Evolutionary conservation across 2,797 vertebrate species (phyloP), one percentile per base, ranked within the genome.

Genomic region (Pelobates cultripes): DNA sequence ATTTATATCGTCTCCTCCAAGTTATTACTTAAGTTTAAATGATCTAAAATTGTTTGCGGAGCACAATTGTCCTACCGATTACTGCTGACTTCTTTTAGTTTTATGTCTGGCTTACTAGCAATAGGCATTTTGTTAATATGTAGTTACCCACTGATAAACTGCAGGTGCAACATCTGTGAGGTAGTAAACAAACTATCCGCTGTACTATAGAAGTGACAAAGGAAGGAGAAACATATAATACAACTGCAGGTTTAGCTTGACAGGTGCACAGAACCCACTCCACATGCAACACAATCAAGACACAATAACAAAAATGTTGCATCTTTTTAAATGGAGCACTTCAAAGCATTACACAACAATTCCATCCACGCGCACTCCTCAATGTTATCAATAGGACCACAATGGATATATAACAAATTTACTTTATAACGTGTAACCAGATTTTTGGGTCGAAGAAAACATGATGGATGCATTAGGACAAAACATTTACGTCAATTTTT

Each of bases 1-100:
- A 69, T 76, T 84, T 76, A 79, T 42, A 84, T 73, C 73, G 66
- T 79, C 73, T 79, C 51, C 67, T 68, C 73, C 60, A 76, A 70
- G 82, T 79, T 75, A 84, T 84, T 79, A 84, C 78, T 84, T 79
- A 79, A 79, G 72, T 76, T 79, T 84, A 84, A 84, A 76, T 79
- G 82, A 84, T 84, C 77, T 79, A 79, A 79, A 84, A 84, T 75
- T 84, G 82, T 84, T 84, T 84, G 44, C 77, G 67, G 17, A 67
- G 47, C 41, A 41, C 77, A 17, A 71, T 84, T 84, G 82, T 84
- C 73, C 64, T 72, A 9, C 7, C 12, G 82, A 51, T 73, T 67
- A 45, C 77, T 10, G 77, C 82, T 79, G 82, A 66, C 70, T 79
- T 53, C 67, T 84, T 79, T 71, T 79, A 70, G 77, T 75, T 75